Evolutionary conservation across 1,140 invertebrate species (phyloP).

Genomic region (Octopus sinensis): DNA sequence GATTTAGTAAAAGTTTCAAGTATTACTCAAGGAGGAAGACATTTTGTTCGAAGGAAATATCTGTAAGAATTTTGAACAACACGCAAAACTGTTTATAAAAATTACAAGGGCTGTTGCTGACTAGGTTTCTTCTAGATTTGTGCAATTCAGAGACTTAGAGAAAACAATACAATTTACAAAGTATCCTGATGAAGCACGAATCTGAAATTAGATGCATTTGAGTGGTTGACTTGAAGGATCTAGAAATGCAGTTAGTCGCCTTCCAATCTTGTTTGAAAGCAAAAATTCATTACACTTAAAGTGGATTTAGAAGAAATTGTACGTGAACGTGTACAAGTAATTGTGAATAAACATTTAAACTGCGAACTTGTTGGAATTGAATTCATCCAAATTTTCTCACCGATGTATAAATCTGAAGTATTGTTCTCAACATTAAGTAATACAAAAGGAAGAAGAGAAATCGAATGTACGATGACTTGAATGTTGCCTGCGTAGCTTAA

Average conservation of each 20-base stretch:
- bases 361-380: constrained; percentile 1
- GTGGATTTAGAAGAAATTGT: constrained; percentile 2
- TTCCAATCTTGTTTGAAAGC: background rate
- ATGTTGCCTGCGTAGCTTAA: background rate
- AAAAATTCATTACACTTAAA: constrained; percentile 8
- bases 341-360: background rate
- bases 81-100: constrained; percentile 5
- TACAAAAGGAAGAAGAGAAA: background rate
- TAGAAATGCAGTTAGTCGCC: background rate
- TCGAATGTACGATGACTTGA: background rate
- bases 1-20: constrained; percentile 8
- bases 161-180: background rate
- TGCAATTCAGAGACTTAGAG: background rate
- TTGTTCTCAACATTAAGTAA: background rate
- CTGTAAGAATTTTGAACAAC: constrained; percentile 7
- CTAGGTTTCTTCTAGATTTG: background rate
- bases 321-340: constrained; percentile 4
- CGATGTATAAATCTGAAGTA: background rate
- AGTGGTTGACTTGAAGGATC: background rate
- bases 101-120: background rate
- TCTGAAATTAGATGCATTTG: constrained; percentile 2
- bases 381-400: background rate
- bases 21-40: background rate
- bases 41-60: constrained; percentile 1
- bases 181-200: background rate